Evolutionary conservation across 1,140 invertebrate genomes (phyloP).

Genomic region (Mesaphorura yosii): DNA sequence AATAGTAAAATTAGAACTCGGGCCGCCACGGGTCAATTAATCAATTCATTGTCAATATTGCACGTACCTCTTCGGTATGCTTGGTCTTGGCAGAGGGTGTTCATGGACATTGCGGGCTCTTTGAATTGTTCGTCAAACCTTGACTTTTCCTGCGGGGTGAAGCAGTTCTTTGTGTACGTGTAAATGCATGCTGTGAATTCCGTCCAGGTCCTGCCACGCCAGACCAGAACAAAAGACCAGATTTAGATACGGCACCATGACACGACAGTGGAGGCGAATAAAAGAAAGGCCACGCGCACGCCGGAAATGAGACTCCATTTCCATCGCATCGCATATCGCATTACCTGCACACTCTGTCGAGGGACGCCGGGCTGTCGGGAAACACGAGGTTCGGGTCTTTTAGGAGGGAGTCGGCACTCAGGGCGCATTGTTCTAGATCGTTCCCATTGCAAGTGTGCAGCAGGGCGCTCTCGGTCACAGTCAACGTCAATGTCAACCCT

Average conservation of each 20-base stretch:
- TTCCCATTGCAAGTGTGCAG: conserved; percentile 9
- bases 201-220: conserved; percentile 19
- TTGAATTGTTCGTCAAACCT: conserved; percentile 23
- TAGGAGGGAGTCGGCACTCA: conserved; percentile 19
- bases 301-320: too few relatives aligned
- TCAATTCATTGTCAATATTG: too few relatives aligned
- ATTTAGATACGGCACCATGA: not conserved
- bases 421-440: conserved; percentile 21
- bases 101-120: conserved; percentile 26
- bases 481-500: too few relatives aligned
- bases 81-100: conserved; percentile 20
- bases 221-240: conserved; percentile 4
- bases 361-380: conserved; percentile 18
- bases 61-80: conserved; percentile 25
- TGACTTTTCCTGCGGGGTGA: conserved; percentile 13
- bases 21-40: too few relatives aligned
- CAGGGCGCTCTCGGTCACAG: not conserved
- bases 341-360: conserved; percentile 28
- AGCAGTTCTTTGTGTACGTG: conserved; percentile 23
- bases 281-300: too few relatives aligned
- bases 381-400: conserved; percentile 23
- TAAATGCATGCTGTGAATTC: conserved; percentile 23
- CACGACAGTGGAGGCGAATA: too few relatives aligned
- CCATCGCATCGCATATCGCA: too few relatives aligned
- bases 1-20: not conserved